phyloP scores from a whole-genome alignment of 1,140 invertebrate genomes.

The Probaryconus sp. region DNA sequence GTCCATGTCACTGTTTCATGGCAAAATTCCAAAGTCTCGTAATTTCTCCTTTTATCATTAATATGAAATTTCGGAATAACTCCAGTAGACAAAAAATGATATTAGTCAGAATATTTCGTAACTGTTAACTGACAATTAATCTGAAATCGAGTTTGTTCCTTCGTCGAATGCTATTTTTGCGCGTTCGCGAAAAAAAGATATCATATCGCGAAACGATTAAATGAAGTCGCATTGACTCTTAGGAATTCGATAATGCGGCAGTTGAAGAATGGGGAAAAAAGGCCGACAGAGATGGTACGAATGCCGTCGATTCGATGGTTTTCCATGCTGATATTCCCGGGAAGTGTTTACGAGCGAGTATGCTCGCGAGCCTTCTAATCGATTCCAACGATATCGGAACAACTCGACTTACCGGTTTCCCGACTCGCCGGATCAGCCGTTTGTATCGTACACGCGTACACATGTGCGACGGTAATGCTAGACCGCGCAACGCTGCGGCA shows the following conservation, averaged over 20 bases:
- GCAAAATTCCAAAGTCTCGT: no score
- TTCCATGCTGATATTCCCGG: constrained; percentile 52
- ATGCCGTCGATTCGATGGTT: constrained; percentile 14
- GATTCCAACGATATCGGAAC: constrained; percentile 60
- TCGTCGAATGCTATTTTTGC: constrained; percentile 1
- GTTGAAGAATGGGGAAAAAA: constrained; percentile 40
- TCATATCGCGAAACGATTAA: constrained; percentile 54
- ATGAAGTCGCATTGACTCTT: constrained; percentile 50
- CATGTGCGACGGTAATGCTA: constrained; percentile 1
- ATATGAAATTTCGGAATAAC: no score
- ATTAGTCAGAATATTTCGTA: constrained; percentile 5
- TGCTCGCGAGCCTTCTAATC: constrained; percentile 55
- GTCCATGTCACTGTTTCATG: background rate
- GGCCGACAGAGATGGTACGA: constrained; percentile 34
- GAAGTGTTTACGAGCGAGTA: constrained; percentile 57
- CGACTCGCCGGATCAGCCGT: constrained; percentile 18
- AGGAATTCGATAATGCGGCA: constrained; percentile 51
- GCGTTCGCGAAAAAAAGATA: constrained; percentile 9
- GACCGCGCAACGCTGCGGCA: background rate
- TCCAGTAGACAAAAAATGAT: no score
- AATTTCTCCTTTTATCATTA: no score
- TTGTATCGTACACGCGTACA: constrained; percentile 12
- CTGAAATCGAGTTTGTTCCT: constrained; percentile 31
- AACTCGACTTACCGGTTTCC: constrained; percentile 57
- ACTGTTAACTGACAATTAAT: constrained; percentile 29